phyloP scores from a whole-genome alignment of 2,888 invertebrate species.

The Hypolimnas misippus region DNA sequence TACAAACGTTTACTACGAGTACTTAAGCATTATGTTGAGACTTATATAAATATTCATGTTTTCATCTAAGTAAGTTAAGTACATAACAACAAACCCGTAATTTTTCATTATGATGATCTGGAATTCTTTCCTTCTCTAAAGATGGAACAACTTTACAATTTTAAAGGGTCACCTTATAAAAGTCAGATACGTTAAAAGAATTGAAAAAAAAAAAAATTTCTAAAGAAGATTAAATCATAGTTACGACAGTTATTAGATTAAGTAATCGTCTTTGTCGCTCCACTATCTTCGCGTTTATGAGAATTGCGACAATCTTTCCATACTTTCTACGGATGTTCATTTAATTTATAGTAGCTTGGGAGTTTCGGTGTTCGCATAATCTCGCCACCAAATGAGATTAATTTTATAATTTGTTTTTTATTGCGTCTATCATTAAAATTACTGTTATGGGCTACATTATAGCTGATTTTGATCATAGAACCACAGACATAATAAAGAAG shows the following conservation, averaged over 20 bases:
- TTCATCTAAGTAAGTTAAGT: too few relatives aligned
- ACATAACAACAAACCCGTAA: too few relatives aligned
- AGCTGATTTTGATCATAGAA: neutral
- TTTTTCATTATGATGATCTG: neutral
- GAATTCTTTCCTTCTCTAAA: neutral
- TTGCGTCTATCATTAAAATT: slow-evolving; percentile 7
- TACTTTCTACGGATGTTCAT: slow-evolving; percentile 28
- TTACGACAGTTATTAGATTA: neutral
- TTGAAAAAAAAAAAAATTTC: neutral
- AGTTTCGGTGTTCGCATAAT: slow-evolving; percentile 1
- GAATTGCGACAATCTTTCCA: slow-evolving; percentile 10
- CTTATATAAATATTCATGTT: too few relatives aligned
- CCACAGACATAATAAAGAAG: neutral
- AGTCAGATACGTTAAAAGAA: too few relatives aligned
- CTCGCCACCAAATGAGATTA: neutral
- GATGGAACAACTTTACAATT: neutral
- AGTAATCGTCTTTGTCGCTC: slow-evolving; percentile 4
- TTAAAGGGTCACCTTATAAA: too few relatives aligned
- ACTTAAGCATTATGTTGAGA: too few relatives aligned
- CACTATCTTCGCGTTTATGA: neutral
- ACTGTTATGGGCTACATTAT: slow-evolving; percentile 8
- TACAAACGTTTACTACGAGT: too few relatives aligned
- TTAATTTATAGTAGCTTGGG: slow-evolving; percentile 3
- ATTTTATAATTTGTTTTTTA: slow-evolving; percentile 7
- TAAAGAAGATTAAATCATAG: neutral